Evolutionary conservation across 2,797 vertebrate species (phyloP), one percentile per base, ranked within the genome.

Genomic region (Acanthurus tractus): DNA sequence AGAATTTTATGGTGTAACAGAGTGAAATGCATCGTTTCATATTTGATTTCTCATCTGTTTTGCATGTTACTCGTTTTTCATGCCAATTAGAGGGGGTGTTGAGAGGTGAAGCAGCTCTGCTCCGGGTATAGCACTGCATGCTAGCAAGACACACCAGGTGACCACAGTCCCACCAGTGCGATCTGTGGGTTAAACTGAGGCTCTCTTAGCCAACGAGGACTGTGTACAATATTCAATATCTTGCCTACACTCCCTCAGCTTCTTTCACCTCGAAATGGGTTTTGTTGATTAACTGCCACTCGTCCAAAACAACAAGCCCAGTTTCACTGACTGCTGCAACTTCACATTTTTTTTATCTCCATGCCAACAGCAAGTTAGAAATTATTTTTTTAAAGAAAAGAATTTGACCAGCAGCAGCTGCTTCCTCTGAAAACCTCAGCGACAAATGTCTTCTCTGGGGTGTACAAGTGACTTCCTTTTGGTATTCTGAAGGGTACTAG

Each of bases 401-500:
- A 45, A 36, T 73, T 44, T 45, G 34, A 76, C 59, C 44, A 78
- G 56, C 58, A 74, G 78, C 67, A 34, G 79, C 82, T 79, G 79
- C 74, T 86, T 80, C 84, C 72, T 88, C 67, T 86, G 42, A 86
- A 85, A 70, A 57, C 74, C 82, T 81, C 84, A 45, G 12, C 52
- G 80, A 46, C 54, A 46, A 23, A 44, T 94, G 90, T 93, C 44
- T 74, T 89, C 85, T 91, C 76, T 93, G 85, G 88, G 87, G 87
- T 95, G 90, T 88, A 88, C 89, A 92, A 88, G 90, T 90, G 67
- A 90, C 78, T 88, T 93, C 73, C 92, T 92, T 93, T 91, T 69
- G 42, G 73, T 78, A 72, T 66, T 87, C 91, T 83, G 91, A 92
- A 94, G 93, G 94, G 94, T 95, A 94, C 95, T 95, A 85, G 94